Conservation (phyloP, 1,140 invertebrate genomes). For the Drosophila arizonae region DNA sequence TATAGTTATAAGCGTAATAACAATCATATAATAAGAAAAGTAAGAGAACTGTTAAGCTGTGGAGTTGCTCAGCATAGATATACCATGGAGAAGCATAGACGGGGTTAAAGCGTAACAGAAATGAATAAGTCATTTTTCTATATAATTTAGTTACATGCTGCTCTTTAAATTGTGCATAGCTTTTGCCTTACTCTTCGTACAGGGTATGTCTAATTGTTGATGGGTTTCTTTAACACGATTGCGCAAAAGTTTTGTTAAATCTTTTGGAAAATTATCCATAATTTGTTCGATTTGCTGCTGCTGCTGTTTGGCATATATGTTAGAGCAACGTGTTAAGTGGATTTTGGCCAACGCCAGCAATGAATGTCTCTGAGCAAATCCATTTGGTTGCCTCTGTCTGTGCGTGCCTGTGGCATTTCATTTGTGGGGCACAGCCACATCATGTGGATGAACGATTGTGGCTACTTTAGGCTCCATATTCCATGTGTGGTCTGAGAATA, state of each 20-base stretch:
- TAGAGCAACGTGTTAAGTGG: conserved; percentile 62
- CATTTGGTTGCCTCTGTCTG: not conserved
- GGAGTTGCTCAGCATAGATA: conserved; percentile 21
- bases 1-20: conserved; percentile 27
- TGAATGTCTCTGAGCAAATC: conserved; percentile 21
- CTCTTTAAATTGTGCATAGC: not conserved
- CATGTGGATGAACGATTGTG: conserved; percentile 8
- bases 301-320: conserved; percentile 54
- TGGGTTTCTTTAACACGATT: conserved; percentile 29
- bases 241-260: conserved; percentile 60
- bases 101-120: no score
- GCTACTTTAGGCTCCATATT: conserved; percentile 15
- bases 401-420: conserved; percentile 16
- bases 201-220: conserved; percentile 22
- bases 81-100: conserved; percentile 22
- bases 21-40: conserved; percentile 30
- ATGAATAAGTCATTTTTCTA: not conserved
- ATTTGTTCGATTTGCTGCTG: conserved; percentile 59
- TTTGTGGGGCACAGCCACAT: not conserved
- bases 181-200: not conserved
- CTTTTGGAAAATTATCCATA: conserved; percentile 63
- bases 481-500: conserved; percentile 44
- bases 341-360: conserved; percentile 13
- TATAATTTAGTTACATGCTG: not conserved
- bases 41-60: conserved; percentile 20